phyloP scores from a whole-genome alignment of 1,140 invertebrate genomes.

The Drosophila albomicans region DNA sequence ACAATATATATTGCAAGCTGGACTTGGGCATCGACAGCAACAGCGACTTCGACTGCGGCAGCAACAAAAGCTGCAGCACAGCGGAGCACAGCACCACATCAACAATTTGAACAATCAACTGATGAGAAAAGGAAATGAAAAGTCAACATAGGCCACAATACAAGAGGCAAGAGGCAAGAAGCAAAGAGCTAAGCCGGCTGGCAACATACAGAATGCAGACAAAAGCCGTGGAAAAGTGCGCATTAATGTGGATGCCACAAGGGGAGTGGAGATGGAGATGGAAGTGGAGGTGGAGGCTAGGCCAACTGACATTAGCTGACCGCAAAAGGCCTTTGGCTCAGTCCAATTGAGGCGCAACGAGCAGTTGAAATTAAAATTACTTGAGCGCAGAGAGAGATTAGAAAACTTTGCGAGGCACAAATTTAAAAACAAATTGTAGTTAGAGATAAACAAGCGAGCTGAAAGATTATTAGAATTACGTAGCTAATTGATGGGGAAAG shows the following conservation, averaged over 20 bases:
- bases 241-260: constrained; percentile 17
- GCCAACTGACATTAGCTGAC: constrained; percentile 48
- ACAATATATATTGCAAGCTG: constrained; percentile 47
- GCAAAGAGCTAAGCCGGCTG: background rate
- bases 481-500: background rate
- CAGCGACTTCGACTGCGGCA: constrained; percentile 46
- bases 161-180: background rate
- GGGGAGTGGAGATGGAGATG: background rate
- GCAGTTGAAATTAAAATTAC: constrained; percentile 68
- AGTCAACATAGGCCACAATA: constrained; percentile 78
- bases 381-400: constrained; percentile 45
- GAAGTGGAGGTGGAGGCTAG: constrained; percentile 1
- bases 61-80: constrained; percentile 19
- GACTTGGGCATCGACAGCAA: constrained; percentile 23
- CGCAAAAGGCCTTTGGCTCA: constrained; percentile 55
- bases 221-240: constrained; percentile 53
- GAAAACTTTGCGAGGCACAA: constrained; percentile 19
- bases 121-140: constrained; percentile 82
- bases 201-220: constrained; percentile 15
- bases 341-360: constrained; percentile 51
- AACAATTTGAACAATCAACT: constrained; percentile 81
- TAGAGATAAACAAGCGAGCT: constrained; percentile 8
- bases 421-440: constrained; percentile 9
- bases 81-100: constrained; percentile 52
- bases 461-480: background rate